Percentiles rank a stretch among this genome's conserved stretches.
phyloP scores from a whole-genome alignment of 37 sponge, comb jelly and placozoan species.

The Spongia lamella region DNA sequence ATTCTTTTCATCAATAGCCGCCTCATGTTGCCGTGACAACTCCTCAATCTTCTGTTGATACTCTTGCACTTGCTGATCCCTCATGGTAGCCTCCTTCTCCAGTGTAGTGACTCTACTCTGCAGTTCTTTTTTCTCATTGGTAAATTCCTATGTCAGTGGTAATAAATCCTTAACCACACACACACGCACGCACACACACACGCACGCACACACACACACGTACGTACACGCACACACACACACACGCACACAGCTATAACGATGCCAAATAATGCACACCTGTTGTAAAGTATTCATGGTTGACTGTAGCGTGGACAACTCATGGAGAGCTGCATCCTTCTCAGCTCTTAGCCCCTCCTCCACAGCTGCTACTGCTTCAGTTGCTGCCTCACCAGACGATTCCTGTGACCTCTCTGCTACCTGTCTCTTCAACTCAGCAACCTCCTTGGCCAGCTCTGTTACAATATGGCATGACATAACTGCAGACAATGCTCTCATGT shows the following conservation, averaged over 20 bases:
- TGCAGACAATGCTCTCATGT: not conserved
- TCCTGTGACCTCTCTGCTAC: constrained; percentile 14
- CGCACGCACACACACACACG: no score
- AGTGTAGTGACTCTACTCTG: not conserved
- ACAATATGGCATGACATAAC: no score
- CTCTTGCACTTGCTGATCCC: not conserved
- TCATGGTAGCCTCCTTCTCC: not conserved
- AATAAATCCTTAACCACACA: no score
- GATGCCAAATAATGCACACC: not conserved
- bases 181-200: no score
- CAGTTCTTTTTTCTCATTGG: not conserved
- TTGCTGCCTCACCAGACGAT: not conserved
- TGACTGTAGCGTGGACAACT: constrained; percentile 19
- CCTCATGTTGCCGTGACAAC: not conserved
- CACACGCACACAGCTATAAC: not conserved
- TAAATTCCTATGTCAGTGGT: not conserved
- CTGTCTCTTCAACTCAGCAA: constrained; percentile 21
- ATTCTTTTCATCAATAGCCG: not conserved
- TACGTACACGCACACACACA: not conserved
- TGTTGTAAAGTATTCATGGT: constrained; percentile 3
- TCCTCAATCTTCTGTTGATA: constrained; percentile 18
- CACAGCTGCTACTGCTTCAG: not conserved
- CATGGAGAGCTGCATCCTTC: constrained; percentile 38
- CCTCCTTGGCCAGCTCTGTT: not conserved
- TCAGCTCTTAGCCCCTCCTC: constrained; percentile 48